Conservation (phyloP, 2,113 vertebrate genomes). For the Oplegnathus fasciatus region DNA sequence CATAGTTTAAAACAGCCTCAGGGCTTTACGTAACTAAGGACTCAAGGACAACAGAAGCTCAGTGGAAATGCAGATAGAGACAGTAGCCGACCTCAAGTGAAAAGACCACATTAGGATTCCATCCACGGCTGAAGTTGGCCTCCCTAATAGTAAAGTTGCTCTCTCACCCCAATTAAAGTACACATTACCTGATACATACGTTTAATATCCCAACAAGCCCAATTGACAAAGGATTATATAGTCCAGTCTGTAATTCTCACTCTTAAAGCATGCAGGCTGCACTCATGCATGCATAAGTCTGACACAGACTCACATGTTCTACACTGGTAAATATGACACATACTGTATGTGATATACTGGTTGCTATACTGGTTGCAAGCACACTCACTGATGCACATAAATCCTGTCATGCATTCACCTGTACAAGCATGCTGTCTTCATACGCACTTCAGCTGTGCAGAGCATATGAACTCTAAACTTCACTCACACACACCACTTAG, state of each 20-base stretch:
- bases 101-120: constrained; percentile 53
- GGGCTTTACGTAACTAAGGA: constrained; percentile 29
- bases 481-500: constrained; percentile 7
- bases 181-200: constrained; percentile 3
- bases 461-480: background rate
- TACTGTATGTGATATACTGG: background rate
- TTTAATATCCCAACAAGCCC: constrained; percentile 26
- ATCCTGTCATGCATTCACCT: constrained; percentile 6
- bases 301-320: background rate
- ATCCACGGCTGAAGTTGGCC: background rate
- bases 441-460: background rate
- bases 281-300: background rate
- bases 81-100: constrained; percentile 20
- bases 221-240: background rate
- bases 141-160: constrained; percentile 27
- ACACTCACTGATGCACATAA: constrained; percentile 2
- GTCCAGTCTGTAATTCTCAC: background rate
- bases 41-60: constrained; percentile 43
- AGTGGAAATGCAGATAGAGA: constrained; percentile 25
- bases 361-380: background rate
- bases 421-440: background rate
- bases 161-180: constrained; percentile 17
- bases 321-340: background rate
- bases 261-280: background rate
- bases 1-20: background rate